Conservation (phyloP, 1,140 invertebrate species). For the Drosophila arawakana region DNA sequence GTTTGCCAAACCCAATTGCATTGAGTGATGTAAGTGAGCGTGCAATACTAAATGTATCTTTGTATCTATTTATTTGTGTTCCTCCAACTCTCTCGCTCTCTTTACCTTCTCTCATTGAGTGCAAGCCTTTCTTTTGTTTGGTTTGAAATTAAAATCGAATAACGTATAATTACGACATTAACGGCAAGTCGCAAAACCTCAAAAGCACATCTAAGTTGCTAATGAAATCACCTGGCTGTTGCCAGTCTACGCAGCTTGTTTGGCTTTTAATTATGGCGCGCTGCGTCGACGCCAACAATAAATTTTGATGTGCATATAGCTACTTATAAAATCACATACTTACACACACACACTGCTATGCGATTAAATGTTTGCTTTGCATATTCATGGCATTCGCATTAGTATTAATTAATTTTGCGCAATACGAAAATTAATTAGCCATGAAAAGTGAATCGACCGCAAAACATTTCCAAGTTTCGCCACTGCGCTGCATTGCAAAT, state of each 20-base stretch:
- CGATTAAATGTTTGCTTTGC: conserved; percentile 60
- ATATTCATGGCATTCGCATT: conserved; percentile 79
- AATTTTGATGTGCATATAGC: conserved; percentile 64
- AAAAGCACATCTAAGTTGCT: conserved; percentile 51
- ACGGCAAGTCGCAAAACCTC: conserved; percentile 52
- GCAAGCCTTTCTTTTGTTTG: background rate
- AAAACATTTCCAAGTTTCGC: conserved; percentile 70
- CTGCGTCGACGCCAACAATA: conserved; percentile 74
- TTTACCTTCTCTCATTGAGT: background rate
- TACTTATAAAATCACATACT: conserved; percentile 32
- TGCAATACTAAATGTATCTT: background rate
- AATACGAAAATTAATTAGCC: conserved; percentile 83
- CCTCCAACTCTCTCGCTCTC: background rate
- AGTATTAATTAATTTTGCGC: conserved; percentile 80
- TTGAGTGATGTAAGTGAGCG: conserved; percentile 64
- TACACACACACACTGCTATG: conserved; percentile 18
- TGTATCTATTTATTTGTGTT: conserved; percentile 36
- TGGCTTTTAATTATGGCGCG: conserved; percentile 80
- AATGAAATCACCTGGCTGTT: conserved; percentile 76
- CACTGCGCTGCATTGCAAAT: conserved; percentile 32
- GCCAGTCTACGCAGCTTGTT: conserved; percentile 65
- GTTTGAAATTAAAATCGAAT: conserved; percentile 31
- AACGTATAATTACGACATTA: conserved; percentile 72
- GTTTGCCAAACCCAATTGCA: conserved; percentile 65
- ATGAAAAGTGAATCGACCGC: conserved; percentile 82